Base-by-base conservation (phyloP, 2,797 vertebrate genomes). In the Neomorphus geoffroyi region DNA sequence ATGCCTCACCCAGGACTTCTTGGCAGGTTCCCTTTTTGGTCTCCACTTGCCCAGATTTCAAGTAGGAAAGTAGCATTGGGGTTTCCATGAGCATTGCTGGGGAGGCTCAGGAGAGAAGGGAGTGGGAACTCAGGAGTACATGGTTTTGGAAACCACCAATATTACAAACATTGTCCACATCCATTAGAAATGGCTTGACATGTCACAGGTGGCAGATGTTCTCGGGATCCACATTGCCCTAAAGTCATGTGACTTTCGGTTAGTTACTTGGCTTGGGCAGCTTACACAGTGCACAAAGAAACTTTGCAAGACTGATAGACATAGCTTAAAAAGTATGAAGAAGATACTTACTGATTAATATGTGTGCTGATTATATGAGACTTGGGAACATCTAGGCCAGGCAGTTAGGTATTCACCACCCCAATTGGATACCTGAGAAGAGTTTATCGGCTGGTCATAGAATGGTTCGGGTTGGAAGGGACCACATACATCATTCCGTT, bases 21-120 rank as follows among this genome's bases (percentile, higher is more conserved):
- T 11, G 4, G 2, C 2, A 6, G 5, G 4, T 9, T 67, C 24
- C 33, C 8, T 67, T 35, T 16, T 70, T 0, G 0, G 5, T 60
- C 12, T 78, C 61, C 5, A 7, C 28, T 80, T 1, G 1, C 15
- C 53, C 26, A 28, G 26, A 11, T 45, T 79, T 82, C 51, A 56
- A 86, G 28, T 11, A 62, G 32, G 28, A 33, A 33, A 67, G 65
- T 22, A 64, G 9, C 7, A 16, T 32, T 48, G 32, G 28, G 18
- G 11, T 88, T 88, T 58, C 21, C 32, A 53, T 58, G 75, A 67
- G 11, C 13, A 6, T 33, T 64, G 39, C 67, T 80, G 27, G 23
- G 32, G 61, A 65, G 14, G 33, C 33, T 80, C 3, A 60, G 32
- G 27, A 21, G 19, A 71, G 18, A 46, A 61, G 18, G 8, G 5